phyloP scores from a whole-genome alignment of 2,797 vertebrate genomes.

The Acomys russatus region DNA sequence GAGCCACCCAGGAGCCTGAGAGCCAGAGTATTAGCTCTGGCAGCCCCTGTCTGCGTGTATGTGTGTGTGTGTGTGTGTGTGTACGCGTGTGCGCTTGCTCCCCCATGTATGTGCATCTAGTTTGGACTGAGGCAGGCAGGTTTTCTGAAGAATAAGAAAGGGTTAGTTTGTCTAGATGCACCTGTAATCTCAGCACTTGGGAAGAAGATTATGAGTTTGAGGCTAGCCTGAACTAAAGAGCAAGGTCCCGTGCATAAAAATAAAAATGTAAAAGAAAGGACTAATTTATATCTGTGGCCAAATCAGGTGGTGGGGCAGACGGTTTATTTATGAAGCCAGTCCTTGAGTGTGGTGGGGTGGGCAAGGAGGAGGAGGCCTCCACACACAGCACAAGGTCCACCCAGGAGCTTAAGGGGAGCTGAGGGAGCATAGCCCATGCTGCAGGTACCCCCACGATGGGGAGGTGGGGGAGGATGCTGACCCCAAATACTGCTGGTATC shows the following conservation, averaged over 20 bases:
- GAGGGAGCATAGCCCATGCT: too few relatives aligned
- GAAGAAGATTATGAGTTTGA: background rate
- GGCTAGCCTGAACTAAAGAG: background rate
- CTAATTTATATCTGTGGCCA: background rate
- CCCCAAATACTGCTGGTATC: background rate
- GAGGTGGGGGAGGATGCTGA: background rate
- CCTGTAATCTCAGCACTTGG: background rate
- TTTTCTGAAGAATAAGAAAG: background rate
- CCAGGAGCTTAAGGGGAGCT: background rate
- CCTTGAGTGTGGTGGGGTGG: accelerated
- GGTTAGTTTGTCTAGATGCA: background rate
- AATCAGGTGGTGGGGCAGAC: background rate
- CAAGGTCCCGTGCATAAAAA: background rate
- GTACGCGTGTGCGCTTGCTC: too few relatives aligned
- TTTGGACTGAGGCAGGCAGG: too few relatives aligned
- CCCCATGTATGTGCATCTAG: too few relatives aligned
- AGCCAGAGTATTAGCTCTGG: too few relatives aligned
- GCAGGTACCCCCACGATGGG: accelerated
- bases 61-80: accelerated
- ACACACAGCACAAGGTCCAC: accelerated
- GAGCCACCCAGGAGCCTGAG: background rate
- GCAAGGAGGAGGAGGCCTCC: too few relatives aligned
- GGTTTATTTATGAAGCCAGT: background rate
- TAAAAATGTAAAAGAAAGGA: background rate
- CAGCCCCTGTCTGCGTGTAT: background rate